Evolutionary conservation across 2,888 invertebrate species (phyloP), one percentile per base, ranked within the genome.

Genomic region (Azorinus chamasolen): DNA sequence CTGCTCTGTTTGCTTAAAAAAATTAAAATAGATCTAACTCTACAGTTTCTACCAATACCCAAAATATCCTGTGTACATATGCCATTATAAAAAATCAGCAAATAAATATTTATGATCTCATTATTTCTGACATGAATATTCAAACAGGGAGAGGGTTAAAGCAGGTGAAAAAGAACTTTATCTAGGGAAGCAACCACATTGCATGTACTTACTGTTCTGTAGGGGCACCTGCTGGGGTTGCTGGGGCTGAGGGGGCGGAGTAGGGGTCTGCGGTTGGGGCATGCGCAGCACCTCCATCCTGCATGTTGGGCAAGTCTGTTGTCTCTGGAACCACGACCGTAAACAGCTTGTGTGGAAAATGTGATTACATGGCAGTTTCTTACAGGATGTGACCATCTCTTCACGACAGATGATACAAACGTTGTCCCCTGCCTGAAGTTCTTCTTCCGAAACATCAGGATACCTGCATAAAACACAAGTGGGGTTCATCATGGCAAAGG

Each of bases 261-360:
- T 92, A 91, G 88, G 83, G 18, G 63, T 94, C 94, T 72, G 88
- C 66, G 54, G 89, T 79, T 51, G 87, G 89, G 91, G 83, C 85
- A 86, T 85, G 12, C 94, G 93, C 59, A 96, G 92, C 62, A 96
- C 98, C 94, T 99, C 98, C 82, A 98, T 95, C 16, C 99, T 95
- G 93, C 99, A 99, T 4, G 99, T 99, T 0, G 99, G 99, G 92
- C 99, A 99, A 4, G 99, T 99, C 94, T 99, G 99, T 93, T 99
- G 99, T 10, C 99, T 95, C 94, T 99, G 99, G 94, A 99, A 99
- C 99, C 99, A 99, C 45, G 98, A 98, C 57, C 99, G 96, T 65
- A 99, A 95, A 93, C 99, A 99, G 64, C 97, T 96, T 53, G 98
- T 97, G 94, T 99, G 99, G 95, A 99, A 99, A 90, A 99, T 99